Evolutionary conservation across 2,797 vertebrate genomes (phyloP).

Genomic region (Protosalanx chinensis): DNA sequence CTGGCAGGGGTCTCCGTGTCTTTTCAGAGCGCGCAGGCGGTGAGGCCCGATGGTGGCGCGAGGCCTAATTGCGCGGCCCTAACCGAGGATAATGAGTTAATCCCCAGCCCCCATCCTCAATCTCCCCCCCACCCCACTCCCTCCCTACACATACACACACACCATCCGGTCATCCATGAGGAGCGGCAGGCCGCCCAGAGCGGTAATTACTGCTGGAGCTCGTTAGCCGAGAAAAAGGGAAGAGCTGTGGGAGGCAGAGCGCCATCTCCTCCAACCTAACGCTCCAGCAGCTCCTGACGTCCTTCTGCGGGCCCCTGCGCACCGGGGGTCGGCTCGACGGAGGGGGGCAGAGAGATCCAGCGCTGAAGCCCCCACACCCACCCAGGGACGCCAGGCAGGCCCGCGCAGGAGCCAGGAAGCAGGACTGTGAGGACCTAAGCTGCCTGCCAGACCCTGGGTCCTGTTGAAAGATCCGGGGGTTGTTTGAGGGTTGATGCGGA

Average conservation of each 20-base stretch:
- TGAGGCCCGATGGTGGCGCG: constrained; percentile 35
- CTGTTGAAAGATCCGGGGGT: constrained; percentile 59
- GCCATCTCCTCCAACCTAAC: neutral
- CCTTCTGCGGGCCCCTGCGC: neutral
- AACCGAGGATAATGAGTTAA: constrained; percentile 70
- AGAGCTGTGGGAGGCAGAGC: neutral
- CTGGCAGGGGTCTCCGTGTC: too few species aligned
- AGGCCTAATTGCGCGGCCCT: constrained; percentile 68
- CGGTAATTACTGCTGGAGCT: constrained; percentile 61
- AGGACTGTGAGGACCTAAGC: constrained; percentile 19
- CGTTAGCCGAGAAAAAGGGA: constrained; percentile 46
- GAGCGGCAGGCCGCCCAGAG: constrained; percentile 45
- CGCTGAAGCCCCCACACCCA: constrained; percentile 20
- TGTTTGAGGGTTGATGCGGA: constrained; percentile 43
- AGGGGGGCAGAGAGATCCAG: constrained; percentile 12
- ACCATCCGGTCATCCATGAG: constrained; percentile 59
- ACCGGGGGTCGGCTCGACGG: neutral
- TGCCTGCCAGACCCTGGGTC: constrained; percentile 46
- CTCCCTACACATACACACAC: too few species aligned
- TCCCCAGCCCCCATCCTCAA: constrained; percentile 19
- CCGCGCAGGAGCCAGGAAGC: constrained; percentile 1
- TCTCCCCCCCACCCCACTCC: too few species aligned
- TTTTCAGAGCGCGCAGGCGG: too few species aligned
- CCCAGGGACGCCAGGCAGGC: constrained; percentile 19
- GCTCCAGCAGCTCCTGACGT: neutral